Evolutionary conservation across 2,797 vertebrate genomes (phyloP).

Genomic region (Silurus aristotelis): DNA sequence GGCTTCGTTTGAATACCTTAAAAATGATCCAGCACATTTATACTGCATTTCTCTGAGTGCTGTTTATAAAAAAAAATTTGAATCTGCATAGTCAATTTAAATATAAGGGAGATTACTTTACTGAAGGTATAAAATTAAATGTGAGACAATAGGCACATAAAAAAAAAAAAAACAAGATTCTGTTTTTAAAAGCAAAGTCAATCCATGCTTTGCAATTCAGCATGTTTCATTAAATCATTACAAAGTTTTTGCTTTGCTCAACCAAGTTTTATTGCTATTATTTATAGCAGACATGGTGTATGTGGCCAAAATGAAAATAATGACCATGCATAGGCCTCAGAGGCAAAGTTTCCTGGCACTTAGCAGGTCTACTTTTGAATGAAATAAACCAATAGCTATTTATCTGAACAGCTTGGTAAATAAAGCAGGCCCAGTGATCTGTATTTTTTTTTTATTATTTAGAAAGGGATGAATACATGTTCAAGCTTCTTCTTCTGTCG

Average conservation of each 20-base stretch:
- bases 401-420: slow-evolving; percentile 7
- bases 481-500: not conserved
- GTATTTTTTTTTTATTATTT: not conserved
- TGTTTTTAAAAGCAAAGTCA: not conserved
- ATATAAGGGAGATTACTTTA: too few relatives aligned
- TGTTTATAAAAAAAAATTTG: not conserved
- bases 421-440: not conserved
- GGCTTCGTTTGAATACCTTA: not conserved
- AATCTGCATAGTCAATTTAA: not conserved
- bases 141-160: not conserved
- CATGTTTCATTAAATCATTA: not conserved
- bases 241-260: slow-evolving; percentile 8
- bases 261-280: not conserved
- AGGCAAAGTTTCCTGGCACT: slow-evolving; percentile 10
- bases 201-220: not conserved
- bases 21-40: not conserved
- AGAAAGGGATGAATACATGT: not conserved
- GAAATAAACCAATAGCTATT: not conserved
- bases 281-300: slow-evolving; percentile 1
- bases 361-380: not conserved
- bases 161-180: not conserved
- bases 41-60: not conserved
- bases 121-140: not conserved
- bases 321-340: slow-evolving; percentile 8
- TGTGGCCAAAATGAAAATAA: slow-evolving; percentile 15